A percentile compares a stretch with the other conserved stretches of the same genome.
Evolutionary conservation across 2,113 vertebrate species (phyloP).

Genomic region (Oenanthe melanoleuca): DNA sequence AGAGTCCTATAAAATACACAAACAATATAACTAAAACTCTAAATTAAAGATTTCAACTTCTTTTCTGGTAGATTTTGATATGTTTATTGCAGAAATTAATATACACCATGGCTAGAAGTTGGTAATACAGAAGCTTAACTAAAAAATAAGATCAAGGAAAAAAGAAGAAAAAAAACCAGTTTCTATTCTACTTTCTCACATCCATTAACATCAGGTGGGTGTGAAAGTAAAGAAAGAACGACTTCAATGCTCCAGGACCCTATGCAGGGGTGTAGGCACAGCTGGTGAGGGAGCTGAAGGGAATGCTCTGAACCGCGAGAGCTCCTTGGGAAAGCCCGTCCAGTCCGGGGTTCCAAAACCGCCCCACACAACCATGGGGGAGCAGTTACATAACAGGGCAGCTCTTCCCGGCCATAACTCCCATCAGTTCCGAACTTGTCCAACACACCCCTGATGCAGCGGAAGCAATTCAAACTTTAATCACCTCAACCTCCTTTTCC

Average conservation of each 20-base stretch:
- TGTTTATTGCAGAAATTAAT: background rate
- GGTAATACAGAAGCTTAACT: background rate
- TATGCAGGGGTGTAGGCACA: rapidly evolving
- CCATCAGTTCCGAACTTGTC: rapidly evolving
- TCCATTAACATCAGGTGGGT: rapidly evolving
- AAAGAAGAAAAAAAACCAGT: no score
- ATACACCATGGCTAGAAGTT: rapidly evolving
- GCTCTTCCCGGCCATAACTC: background rate
- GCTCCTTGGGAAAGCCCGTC: background rate
- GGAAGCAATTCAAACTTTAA: rapidly evolving
- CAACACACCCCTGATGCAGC: no score
- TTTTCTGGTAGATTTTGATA: background rate
- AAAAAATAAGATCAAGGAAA: background rate
- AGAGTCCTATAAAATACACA: background rate
- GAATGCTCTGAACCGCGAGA: rapidly evolving
- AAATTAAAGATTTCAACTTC: background rate
- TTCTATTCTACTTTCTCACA: background rate
- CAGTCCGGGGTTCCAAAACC: background rate
- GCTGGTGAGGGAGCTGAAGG: background rate
- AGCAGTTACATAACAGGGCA: no score
- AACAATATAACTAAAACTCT: background rate
- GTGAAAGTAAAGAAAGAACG: rapidly evolving
- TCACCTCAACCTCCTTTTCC: background rate
- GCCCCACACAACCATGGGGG: rapidly evolving
- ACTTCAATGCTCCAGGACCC: background rate